phyloP scores from a whole-genome alignment of 2,888 invertebrate genomes.

The Cryptocheilus praepositus region DNA sequence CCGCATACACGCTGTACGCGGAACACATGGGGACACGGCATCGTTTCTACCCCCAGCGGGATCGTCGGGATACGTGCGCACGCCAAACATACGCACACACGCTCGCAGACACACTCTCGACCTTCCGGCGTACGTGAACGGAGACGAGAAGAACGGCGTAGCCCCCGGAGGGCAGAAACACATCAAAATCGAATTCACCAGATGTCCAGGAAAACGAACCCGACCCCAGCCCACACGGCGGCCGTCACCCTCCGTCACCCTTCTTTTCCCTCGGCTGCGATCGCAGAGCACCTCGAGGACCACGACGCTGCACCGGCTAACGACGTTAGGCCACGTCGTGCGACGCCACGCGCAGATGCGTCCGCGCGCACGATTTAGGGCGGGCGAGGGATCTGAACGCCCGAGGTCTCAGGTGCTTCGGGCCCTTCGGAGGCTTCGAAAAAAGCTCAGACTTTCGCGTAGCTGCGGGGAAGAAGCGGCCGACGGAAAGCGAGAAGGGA shows the following conservation, averaged over 20 bases:
- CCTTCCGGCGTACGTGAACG: slow-evolving; percentile 2
- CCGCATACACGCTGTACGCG: slow-evolving; percentile 33
- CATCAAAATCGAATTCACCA: slow-evolving; percentile 75
- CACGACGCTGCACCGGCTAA: neutral
- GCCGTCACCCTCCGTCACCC: slow-evolving; percentile 16
- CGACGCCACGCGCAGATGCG: slow-evolving; percentile 46
- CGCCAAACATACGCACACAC: neutral
- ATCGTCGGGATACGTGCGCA: slow-evolving; percentile 53
- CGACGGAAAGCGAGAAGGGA: no score
- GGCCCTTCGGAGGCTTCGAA: neutral
- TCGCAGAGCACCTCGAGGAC: no score
- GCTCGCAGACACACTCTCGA: no score
- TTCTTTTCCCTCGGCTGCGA: no score
- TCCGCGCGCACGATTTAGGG: slow-evolving; percentile 43
- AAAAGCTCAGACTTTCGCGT: no score
- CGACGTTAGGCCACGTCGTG: slow-evolving; percentile 1
- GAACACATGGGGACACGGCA: slow-evolving; percentile 48
- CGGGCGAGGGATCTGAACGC: slow-evolving; percentile 34
- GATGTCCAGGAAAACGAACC: slow-evolving; percentile 70
- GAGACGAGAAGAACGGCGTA: slow-evolving; percentile 37
- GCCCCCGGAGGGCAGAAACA: slow-evolving; percentile 68
- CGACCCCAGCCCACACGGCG: slow-evolving; percentile 25
- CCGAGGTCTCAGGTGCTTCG: slow-evolving; percentile 1
- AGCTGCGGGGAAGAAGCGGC: no score
- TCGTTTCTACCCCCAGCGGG: slow-evolving; percentile 55